Percentiles rank a stretch among this genome's conserved stretches.
phyloP scores from a whole-genome alignment of 2,113 vertebrate genomes.

The Cheirogaleus medius region DNA sequence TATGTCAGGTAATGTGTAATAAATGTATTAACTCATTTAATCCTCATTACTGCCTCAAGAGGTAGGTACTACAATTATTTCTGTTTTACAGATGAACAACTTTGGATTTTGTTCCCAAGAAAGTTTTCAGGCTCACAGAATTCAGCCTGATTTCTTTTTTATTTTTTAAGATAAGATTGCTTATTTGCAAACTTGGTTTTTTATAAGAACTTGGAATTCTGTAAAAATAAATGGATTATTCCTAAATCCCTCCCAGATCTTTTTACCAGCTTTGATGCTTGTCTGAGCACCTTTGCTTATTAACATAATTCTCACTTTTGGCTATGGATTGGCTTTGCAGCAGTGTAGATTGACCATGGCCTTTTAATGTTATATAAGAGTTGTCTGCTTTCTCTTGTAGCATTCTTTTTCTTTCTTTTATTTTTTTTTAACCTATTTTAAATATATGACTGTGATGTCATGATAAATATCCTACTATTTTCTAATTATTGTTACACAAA shows the following conservation, averaged over 20 bases:
- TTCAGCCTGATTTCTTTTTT: not conserved
- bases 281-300: not conserved
- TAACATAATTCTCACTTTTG: not conserved
- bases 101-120: constrained; percentile 37
- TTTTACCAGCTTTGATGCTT: constrained; percentile 34
- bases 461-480: not conserved
- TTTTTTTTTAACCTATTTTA: not conserved
- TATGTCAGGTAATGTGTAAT: not conserved
- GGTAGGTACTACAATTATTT: constrained; percentile 22
- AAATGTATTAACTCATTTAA: not conserved
- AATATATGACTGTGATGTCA: not conserved
- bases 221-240: not conserved
- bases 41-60: not conserved
- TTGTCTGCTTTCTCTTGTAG: not conserved
- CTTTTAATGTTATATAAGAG: not conserved
- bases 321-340: not conserved
- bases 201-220: constrained; percentile 42
- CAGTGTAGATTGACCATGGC: not conserved
- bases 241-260: not conserved
- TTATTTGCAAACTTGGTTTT: constrained; percentile 16
- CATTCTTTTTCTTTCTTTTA: not conserved
- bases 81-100: not conserved
- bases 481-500: not conserved
- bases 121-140: not conserved
- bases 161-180: not conserved